phyloP scores from a whole-genome alignment of 2,113 vertebrate genomes.

The Guaruba guarouba region DNA sequence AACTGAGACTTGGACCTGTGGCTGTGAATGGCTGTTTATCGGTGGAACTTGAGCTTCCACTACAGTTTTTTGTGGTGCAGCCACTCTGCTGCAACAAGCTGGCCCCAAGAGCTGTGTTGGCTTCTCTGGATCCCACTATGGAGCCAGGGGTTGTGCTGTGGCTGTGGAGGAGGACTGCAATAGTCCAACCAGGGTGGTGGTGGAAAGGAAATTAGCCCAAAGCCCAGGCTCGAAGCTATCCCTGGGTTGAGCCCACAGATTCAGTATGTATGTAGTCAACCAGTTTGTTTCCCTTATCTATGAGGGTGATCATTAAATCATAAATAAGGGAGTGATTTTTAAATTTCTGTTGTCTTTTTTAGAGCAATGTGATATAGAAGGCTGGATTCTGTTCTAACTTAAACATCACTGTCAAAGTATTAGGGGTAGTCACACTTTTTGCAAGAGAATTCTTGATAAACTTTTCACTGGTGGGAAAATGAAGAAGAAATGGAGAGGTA shows the following conservation, averaged over 20 bases:
- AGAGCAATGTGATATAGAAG: background rate
- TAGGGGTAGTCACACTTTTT: background rate
- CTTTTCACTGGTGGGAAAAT: background rate
- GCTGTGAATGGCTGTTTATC: background rate
- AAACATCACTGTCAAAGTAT: background rate
- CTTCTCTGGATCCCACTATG: background rate
- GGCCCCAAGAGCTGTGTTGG: fast-evolving
- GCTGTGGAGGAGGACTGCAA: background rate
- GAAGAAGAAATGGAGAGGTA: background rate
- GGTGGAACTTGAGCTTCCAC: background rate
- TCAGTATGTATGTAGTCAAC: fast-evolving
- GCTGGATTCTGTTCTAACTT: background rate
- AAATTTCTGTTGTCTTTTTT: background rate
- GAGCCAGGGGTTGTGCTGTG: background rate
- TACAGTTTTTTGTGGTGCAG: background rate
- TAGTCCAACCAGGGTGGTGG: fast-evolving
- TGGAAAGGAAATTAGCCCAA: background rate
- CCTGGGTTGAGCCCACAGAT: background rate
- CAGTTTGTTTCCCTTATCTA: background rate
- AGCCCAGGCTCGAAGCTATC: background rate
- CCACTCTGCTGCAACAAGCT: background rate
- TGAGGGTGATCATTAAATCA: background rate
- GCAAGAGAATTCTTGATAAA: background rate
- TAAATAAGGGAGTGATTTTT: background rate
- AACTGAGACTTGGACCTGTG: background rate